phyloP scores from a whole-genome alignment of 2,113 vertebrate species.

The Girardinichthys multiradiatus region DNA sequence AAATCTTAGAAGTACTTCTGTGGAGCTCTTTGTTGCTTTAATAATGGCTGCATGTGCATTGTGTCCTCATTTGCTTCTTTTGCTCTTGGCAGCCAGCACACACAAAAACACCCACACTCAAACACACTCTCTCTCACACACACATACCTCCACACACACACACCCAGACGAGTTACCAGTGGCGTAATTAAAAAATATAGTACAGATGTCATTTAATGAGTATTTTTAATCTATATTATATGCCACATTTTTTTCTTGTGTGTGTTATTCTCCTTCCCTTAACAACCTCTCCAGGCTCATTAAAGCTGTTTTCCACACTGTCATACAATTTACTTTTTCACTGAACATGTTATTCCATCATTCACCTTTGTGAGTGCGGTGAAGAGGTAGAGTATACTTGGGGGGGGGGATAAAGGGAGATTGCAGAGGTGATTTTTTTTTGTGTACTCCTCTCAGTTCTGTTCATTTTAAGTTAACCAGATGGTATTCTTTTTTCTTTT shows the following conservation, averaged over 20 bases:
- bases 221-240: slow-evolving; percentile 22
- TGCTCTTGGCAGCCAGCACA: no score
- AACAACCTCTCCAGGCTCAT: slow-evolving; percentile 63
- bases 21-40: background rate
- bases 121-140: no score
- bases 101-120: no score
- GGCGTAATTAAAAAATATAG: slow-evolving; percentile 31
- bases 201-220: slow-evolving; percentile 53
- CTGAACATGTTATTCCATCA: slow-evolving; percentile 37
- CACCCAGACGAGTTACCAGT: slow-evolving; percentile 8
- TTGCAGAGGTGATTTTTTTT: slow-evolving; percentile 26
- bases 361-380: background rate
- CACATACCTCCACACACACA: slow-evolving; percentile 1
- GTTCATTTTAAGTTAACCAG: slow-evolving; percentile 43
- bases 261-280: slow-evolving; percentile 43
- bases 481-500: slow-evolving; percentile 47
- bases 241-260: background rate
- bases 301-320: slow-evolving; percentile 53
- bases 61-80: background rate
- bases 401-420: background rate
- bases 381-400: background rate
- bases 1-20: background rate
- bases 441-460: slow-evolving; percentile 21
- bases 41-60: background rate
- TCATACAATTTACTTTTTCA: slow-evolving; percentile 66